Percentiles rank a stretch among this genome's conserved stretches.
Evolutionary conservation across 2,113 vertebrate species (phyloP).

Genomic region (Lucifuga dentata): DNA sequence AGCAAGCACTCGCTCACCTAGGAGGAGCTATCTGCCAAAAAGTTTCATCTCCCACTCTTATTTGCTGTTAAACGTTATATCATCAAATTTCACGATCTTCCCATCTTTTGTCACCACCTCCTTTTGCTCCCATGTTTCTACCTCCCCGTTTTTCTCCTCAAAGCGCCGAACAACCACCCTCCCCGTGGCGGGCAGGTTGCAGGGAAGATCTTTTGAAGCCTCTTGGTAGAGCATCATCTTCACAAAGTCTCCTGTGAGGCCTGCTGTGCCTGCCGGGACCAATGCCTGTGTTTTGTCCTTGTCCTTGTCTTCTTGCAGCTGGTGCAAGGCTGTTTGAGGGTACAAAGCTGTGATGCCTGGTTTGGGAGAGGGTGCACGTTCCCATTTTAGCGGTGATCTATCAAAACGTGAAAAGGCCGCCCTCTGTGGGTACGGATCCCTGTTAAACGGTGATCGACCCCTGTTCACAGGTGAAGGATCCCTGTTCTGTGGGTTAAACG

Average conservation of each 20-base stretch:
- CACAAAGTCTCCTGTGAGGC: conserved; percentile 29
- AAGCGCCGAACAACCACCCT: conserved; percentile 57
- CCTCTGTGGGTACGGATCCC: too few species aligned
- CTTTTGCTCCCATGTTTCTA: conserved; percentile 66
- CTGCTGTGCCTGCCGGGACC: background rate
- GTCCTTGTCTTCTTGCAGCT: conserved; percentile 3
- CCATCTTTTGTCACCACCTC: conserved; percentile 73
- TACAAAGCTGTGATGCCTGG: background rate
- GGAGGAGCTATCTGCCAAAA: background rate
- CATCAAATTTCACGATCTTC: conserved; percentile 71
- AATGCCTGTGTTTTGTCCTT: conserved; percentile 18
- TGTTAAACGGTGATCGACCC: background rate
- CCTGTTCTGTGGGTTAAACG: background rate
- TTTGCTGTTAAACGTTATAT: conserved; percentile 64
- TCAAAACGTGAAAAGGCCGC: too few species aligned
- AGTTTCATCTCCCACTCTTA: background rate
- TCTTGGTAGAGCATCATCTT: conserved; percentile 57
- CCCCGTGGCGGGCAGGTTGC: conserved; percentile 61
- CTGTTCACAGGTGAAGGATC: background rate
- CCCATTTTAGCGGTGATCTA: conserved; percentile 17
- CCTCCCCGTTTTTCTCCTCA: conserved; percentile 57
- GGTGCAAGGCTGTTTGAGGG: background rate
- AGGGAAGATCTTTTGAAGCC: conserved; percentile 52
- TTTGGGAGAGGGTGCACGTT: conserved; percentile 43
- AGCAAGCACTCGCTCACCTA: background rate